Percentiles rank a stretch among this genome's conserved stretches.
Conservation (phyloP, 2,888 invertebrate species). For the Plebejus anna region DNA sequence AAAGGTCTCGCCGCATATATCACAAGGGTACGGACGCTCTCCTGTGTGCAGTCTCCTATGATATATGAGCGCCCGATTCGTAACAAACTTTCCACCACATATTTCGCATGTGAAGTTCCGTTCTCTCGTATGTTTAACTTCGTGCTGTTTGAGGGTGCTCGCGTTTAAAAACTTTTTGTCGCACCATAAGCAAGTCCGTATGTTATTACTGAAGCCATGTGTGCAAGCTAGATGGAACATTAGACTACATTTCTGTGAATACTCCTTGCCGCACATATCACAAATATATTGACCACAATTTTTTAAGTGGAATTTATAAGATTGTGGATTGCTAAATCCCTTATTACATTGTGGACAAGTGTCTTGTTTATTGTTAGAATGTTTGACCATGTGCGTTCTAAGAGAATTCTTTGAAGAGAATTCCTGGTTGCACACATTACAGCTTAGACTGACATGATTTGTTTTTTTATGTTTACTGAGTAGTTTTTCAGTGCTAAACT, state of each 20-base stretch:
- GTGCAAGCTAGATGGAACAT: not conserved
- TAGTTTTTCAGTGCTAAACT: constrained; percentile 56
- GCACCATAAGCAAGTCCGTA: not conserved
- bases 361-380: constrained; percentile 35
- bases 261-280: not conserved
- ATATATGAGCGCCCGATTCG: constrained; percentile 57
- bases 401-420: constrained; percentile 57
- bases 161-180: constrained; percentile 31
- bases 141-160: constrained; percentile 58
- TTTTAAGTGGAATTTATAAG: not conserved
- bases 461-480: constrained; percentile 52
- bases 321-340: not conserved
- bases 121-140: constrained; percentile 65
- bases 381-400: constrained; percentile 55
- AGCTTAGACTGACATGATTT: constrained; percentile 53
- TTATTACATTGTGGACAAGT: not conserved
- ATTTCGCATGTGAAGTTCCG: constrained; percentile 58
- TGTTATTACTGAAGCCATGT: not conserved
- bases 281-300: not conserved
- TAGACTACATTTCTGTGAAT: not conserved
- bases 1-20: constrained; percentile 60
- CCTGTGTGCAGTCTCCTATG: constrained; percentile 67
- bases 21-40: constrained; percentile 62
- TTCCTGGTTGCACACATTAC: constrained; percentile 56
- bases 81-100: constrained; percentile 63